Conservation (phyloP, 2,888 invertebrate species). For the Acanthosepion lycidas region DNA sequence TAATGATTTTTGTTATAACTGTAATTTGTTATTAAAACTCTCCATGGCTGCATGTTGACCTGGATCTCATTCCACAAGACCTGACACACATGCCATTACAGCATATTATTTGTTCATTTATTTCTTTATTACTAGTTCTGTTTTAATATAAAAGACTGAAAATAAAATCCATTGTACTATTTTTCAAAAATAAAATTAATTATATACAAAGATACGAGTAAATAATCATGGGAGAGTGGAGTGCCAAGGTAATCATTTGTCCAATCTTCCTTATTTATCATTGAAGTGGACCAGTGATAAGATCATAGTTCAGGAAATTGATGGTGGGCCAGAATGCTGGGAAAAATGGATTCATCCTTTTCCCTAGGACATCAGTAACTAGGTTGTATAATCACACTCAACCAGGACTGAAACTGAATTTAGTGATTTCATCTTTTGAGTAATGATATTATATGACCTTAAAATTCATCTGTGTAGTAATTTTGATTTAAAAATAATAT, state of each 20-base stretch:
- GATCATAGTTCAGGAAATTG: background rate
- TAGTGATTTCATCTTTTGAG: background rate
- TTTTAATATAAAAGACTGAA: too few species aligned
- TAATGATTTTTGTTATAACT: too few species aligned
- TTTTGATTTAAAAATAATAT: background rate
- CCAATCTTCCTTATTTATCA: background rate
- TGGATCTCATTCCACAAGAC: too few species aligned
- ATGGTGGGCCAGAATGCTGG: background rate
- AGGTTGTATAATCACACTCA: background rate
- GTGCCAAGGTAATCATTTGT: background rate
- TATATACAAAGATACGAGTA: too few species aligned
- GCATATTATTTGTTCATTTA: too few species aligned
- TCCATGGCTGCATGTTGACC: too few species aligned
- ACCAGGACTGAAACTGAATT: background rate
- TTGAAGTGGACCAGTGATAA: background rate
- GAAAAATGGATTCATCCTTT: background rate
- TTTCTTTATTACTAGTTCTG: too few species aligned
- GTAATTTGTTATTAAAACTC: too few species aligned
- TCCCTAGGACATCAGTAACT: too few species aligned
- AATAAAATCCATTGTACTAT: too few species aligned
- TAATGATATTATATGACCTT: background rate
- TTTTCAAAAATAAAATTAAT: too few species aligned
- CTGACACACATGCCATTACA: too few species aligned
- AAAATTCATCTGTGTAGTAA: background rate
- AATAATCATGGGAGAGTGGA: background rate